Evolutionary conservation across 2,797 vertebrate species (phyloP).

Genomic region (Myotis myotis): DNA sequence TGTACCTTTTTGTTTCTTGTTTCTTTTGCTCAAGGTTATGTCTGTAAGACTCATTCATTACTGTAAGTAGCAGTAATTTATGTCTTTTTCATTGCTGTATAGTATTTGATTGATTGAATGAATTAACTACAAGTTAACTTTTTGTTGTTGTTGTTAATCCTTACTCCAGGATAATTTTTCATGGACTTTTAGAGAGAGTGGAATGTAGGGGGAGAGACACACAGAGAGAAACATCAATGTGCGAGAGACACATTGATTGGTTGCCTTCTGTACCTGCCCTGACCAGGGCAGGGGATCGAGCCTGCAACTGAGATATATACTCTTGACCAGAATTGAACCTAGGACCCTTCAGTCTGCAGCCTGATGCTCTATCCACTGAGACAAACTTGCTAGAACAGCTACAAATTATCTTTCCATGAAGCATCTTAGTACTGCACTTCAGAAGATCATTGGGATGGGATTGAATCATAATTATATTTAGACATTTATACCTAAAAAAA

Average conservation of each 20-base stretch:
- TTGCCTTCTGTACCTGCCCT: too few species aligned
- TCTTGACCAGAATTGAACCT: too few species aligned
- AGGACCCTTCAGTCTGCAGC: too few species aligned
- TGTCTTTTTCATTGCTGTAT: slow-evolving; percentile 11
- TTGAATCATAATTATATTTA: slow-evolving; percentile 41
- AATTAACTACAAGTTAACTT: background rate
- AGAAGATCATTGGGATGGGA: background rate
- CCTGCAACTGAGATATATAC: too few species aligned
- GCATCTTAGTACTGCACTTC: slow-evolving; percentile 18
- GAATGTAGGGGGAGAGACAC: too few species aligned
- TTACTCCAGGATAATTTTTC: too few species aligned
- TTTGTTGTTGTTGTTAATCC: background rate
- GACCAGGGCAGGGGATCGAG: too few species aligned
- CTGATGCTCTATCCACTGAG: too few species aligned
- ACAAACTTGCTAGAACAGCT: background rate
- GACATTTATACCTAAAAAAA: slow-evolving; percentile 24
- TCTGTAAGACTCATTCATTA: background rate
- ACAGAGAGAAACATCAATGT: too few species aligned
- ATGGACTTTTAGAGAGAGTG: too few species aligned
- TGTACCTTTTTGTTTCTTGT: background rate
- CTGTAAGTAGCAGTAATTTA: background rate
- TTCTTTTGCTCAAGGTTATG: slow-evolving; percentile 29
- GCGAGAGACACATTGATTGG: too few species aligned
- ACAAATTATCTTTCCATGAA: background rate
- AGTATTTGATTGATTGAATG: background rate